phyloP scores from a whole-genome alignment of 1,140 invertebrate genomes.

The Halesus radiatus region DNA sequence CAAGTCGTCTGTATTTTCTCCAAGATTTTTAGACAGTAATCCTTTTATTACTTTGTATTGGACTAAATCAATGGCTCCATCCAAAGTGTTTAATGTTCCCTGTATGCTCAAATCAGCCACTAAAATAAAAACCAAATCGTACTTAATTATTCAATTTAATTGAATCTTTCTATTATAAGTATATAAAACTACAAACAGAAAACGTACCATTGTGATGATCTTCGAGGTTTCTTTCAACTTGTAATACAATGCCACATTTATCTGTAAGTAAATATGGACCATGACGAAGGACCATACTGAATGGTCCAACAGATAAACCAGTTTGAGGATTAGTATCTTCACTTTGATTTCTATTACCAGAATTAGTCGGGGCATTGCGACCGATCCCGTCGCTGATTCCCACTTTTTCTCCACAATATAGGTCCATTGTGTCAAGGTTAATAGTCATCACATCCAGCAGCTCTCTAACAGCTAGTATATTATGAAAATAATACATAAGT shows the following conservation, averaged over 20 bases:
- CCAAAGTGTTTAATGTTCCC: constrained; percentile 88
- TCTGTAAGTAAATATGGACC: constrained; percentile 80
- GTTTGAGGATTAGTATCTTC: constrained; percentile 8
- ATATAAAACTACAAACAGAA: neutral
- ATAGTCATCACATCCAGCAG: constrained; percentile 85
- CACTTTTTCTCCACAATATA: constrained; percentile 70
- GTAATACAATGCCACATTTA: constrained; percentile 84
- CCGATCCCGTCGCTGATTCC: constrained; percentile 17
- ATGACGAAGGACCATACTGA: constrained; percentile 50
- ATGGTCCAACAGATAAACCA: constrained; percentile 36
- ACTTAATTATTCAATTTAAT: neutral
- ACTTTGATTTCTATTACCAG: constrained; percentile 14
- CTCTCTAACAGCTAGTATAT: constrained; percentile 58
- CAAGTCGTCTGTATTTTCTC: constrained; percentile 86
- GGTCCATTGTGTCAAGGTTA: constrained; percentile 85
- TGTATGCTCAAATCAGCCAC: constrained; percentile 90
- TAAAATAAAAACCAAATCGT: constrained; percentile 56
- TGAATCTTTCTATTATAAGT: too few species aligned
- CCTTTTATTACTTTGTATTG: constrained; percentile 93
- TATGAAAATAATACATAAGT: neutral
- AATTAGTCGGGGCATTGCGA: neutral
- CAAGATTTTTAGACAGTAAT: constrained; percentile 91
- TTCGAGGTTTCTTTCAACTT: constrained; percentile 89
- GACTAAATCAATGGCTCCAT: constrained; percentile 84
- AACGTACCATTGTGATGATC: constrained; percentile 72